Evolutionary conservation across 1,140 invertebrate species (phyloP), one percentile per base, ranked within the genome.

Genomic region (Aphelinus atriplicis): DNA sequence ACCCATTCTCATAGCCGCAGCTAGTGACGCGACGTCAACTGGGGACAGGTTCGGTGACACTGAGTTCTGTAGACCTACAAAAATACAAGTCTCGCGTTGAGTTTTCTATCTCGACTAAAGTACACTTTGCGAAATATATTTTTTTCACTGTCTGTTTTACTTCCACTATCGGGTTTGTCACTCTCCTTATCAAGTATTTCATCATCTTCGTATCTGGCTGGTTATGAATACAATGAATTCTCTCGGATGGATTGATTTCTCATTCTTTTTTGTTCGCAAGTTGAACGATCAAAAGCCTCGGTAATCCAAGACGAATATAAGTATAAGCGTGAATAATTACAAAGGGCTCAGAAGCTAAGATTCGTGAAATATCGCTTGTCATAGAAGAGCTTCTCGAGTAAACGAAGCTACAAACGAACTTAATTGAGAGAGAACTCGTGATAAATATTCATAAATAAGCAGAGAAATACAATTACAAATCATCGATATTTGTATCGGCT

Each of bases 1-100:
- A 86, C 91, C 90, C 87, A 95, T 93, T 76, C 94, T 89, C 94
- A 95, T 95, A 1, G 94, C 93, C 45, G 92, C 92, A 1, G 93
- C 94, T 63, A 95, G 84, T 75, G 94, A 95, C 4, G 94, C 94
- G 53, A 94, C 90, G 71, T 91, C 91, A 9, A 89, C 93, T 26
- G 92, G 91, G 1, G 92, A 92, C 3, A 88, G 79, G 79, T 88
- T 88, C 74, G 86, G 85, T 71, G 87, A 87, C 48, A 88, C 87
- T 55, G 87, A 87, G 73, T 86, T 88, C 83, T 88, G 87, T 70
- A 88, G 78, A 70, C 87, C 86, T 88, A 69, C 7, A 55, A 57
- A 70, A 26, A 26, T 26, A 26, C 26, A 26, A 26, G 26, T 26
- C 26, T 26, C 26, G 26, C 26, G 10, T 42, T 46, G 26, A 55